Evolutionary conservation across 1,140 invertebrate genomes (phyloP).

Genomic region (Eupristina koningsbergeri): DNA sequence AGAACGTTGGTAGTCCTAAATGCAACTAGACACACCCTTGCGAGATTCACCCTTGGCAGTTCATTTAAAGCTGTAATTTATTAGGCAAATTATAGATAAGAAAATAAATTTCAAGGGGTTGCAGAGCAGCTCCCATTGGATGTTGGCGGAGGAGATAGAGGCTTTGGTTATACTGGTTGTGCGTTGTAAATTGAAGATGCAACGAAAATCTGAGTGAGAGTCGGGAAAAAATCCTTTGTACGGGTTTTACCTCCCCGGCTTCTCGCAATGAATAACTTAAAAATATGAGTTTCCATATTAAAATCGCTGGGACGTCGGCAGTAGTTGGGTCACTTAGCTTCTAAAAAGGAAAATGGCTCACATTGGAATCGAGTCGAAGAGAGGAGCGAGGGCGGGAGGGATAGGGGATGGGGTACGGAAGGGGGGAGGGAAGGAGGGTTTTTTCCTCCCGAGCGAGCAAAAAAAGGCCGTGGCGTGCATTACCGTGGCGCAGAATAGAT

Average conservation of each 20-base stretch:
- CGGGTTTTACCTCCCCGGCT: neutral
- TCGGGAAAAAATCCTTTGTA: neutral
- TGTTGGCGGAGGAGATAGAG: neutral
- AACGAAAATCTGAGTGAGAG: neutral
- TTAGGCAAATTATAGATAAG: neutral
- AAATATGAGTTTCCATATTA: neutral
- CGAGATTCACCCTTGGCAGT: neutral
- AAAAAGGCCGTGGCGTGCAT: slow-evolving; percentile 33
- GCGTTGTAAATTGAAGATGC: slow-evolving; percentile 2
- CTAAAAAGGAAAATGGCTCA: slow-evolving; percentile 1
- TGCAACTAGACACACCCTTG: neutral
- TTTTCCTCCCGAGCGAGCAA: neutral
- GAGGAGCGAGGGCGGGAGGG: too few species aligned
- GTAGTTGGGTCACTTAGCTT: slow-evolving; percentile 13
- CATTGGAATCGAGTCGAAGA: neutral
- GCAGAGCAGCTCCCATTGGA: neutral
- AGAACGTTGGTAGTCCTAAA: neutral
- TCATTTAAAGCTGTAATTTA: slow-evolving; percentile 1
- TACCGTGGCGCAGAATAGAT: slow-evolving; percentile 38
- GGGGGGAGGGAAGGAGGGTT: neutral
- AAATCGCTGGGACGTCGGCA: neutral
- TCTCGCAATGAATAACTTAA: neutral
- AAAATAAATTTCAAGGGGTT: neutral
- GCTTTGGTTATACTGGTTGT: neutral
- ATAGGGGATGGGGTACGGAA: neutral